Evolutionary conservation across 2,113 vertebrate genomes (phyloP).

Genomic region (Prunella fulvescens): DNA sequence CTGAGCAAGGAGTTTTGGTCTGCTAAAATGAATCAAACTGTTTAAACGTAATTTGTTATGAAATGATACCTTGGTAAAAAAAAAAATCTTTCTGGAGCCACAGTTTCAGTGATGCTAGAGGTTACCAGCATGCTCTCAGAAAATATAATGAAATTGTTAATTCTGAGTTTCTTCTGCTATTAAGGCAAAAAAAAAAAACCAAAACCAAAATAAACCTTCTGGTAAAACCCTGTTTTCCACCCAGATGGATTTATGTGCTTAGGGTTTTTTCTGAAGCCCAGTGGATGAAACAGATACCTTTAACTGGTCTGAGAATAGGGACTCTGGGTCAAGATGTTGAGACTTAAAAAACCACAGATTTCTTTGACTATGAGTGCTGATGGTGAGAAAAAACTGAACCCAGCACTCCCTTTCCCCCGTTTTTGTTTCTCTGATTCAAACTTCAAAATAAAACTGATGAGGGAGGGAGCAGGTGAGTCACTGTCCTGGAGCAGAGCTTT

Average conservation of each 20-base stretch:
- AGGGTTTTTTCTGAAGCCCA: neutral
- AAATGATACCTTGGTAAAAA: neutral
- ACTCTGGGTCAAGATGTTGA: neutral
- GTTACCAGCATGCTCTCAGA: neutral
- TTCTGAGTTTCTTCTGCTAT: neutral
- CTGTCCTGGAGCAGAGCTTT: neutral
- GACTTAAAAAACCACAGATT: neutral
- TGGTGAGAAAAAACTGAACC: neutral
- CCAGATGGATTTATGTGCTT: neutral
- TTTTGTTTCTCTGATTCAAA: neutral
- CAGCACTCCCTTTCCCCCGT: neutral
- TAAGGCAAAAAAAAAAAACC: neutral
- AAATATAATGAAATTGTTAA: neutral
- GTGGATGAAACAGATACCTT: neutral
- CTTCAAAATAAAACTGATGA: neutral
- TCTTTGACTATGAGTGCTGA: neutral
- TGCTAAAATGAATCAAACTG: neutral
- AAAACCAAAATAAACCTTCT: neutral
- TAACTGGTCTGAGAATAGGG: neutral
- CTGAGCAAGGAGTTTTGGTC: neutral
- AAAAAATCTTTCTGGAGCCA: neutral
- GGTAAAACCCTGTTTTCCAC: neutral
- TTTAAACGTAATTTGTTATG: neutral
- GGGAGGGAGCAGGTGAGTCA: neutral
- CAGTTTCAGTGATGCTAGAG: neutral